Evolutionary conservation across 2,888 invertebrate species (phyloP).

Genomic region (Clitarchus hookeri): DNA sequence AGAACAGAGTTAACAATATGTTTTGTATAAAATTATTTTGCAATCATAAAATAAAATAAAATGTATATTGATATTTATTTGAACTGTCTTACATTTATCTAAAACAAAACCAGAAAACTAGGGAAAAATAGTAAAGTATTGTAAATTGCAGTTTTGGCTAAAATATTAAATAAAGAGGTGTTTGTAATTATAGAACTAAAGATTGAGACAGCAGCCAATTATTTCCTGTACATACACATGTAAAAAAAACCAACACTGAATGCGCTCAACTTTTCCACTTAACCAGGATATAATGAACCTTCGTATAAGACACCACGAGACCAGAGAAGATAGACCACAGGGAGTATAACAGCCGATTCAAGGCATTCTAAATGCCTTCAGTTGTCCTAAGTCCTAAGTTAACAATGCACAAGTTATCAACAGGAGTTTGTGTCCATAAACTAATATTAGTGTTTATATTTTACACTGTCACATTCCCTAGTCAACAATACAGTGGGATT

Average conservation of each 20-base stretch:
- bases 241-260: neutral
- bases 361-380: slow-evolving; percentile 8
- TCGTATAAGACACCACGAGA: slow-evolving; percentile 17
- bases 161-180: too few relatives aligned
- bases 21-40: too few relatives aligned
- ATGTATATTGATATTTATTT: neutral
- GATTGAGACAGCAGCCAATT: neutral
- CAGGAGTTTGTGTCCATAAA: neutral
- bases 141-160: neutral
- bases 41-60: neutral
- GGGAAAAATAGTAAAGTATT: neutral
- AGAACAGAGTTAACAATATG: neutral
- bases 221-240: neutral
- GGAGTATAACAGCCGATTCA: neutral
- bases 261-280: neutral
- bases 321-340: slow-evolving; percentile 21
- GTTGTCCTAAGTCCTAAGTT: neutral
- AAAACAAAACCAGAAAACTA: neutral
- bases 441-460: neutral
- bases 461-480: neutral
- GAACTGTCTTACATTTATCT: neutral
- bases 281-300: neutral
- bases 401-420: neutral
- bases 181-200: neutral
- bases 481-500: neutral